Evolutionary conservation across 2,113 vertebrate genomes (phyloP).

Genomic region (Cololabis saira): DNA sequence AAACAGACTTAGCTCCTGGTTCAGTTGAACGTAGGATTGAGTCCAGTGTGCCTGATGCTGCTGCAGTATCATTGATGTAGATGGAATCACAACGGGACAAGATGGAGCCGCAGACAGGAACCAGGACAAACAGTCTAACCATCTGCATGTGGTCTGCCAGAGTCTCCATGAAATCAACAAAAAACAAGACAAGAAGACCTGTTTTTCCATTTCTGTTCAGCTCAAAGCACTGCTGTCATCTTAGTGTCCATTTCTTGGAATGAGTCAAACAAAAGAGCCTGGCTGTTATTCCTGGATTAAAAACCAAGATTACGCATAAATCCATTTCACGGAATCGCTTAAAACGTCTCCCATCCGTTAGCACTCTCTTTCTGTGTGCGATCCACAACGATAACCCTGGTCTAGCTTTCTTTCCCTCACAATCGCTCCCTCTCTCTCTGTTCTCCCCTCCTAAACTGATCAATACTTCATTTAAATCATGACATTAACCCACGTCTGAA

Average conservation of each 20-base stretch:
- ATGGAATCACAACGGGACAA: conserved; percentile 59
- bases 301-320: conserved; percentile 68
- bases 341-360: conserved; percentile 80
- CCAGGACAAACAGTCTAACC: conserved; percentile 47
- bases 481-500: conserved; percentile 85
- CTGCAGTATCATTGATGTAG: conserved; percentile 38
- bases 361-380: conserved; percentile 82
- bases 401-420: conserved; percentile 86
- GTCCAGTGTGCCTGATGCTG: conserved; percentile 47
- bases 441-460: conserved; percentile 89
- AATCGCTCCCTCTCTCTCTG: conserved; percentile 86
- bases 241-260: conserved; percentile 54
- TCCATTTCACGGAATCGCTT: conserved; percentile 74
- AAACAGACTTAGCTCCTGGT: conserved; percentile 72
- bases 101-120: conserved; percentile 64
- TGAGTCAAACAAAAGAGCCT: conserved; percentile 54
- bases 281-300: conserved; percentile 65
- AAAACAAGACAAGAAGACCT: conserved; percentile 42
- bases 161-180: conserved; percentile 67
- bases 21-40: conserved; percentile 57
- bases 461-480: conserved; percentile 91
- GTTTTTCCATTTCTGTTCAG: conserved; percentile 50
- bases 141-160: conserved; percentile 50
- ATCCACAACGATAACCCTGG: conserved; percentile 86
- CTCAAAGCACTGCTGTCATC: conserved; percentile 46